Evolutionary conservation across 2,113 vertebrate species (phyloP).

Genomic region (Microcebus murinus): DNA sequence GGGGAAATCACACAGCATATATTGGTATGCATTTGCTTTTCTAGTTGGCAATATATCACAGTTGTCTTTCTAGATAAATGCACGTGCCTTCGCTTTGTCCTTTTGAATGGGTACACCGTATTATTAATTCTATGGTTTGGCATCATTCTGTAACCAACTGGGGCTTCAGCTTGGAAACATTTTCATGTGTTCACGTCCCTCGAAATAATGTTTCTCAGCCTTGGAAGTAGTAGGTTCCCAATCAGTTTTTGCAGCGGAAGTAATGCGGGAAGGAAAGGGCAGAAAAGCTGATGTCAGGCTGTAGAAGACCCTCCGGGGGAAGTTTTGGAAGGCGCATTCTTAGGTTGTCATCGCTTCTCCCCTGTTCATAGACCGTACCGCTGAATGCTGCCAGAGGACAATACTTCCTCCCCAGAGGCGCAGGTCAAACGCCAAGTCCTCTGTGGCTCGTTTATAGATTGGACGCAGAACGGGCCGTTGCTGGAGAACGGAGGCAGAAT

Average conservation of each 20-base stretch:
- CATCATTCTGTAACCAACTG: not conserved
- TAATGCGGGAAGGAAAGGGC: too few relatives aligned
- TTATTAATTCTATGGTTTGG: too few relatives aligned
- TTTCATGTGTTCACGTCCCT: not conserved
- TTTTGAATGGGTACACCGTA: too few relatives aligned
- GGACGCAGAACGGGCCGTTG: not conserved
- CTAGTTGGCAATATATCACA: accelerated
- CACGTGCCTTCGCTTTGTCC: too few relatives aligned
- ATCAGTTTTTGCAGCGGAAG: not conserved
- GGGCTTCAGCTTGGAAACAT: not conserved
- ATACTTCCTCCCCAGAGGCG: not conserved
- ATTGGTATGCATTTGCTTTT: too few relatives aligned
- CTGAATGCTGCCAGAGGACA: too few relatives aligned
- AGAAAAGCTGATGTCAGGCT: not conserved
- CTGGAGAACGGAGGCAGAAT: not conserved
- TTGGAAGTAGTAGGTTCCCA: accelerated
- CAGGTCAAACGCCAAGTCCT: not conserved
- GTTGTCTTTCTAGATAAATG: not conserved
- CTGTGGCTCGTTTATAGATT: not conserved
- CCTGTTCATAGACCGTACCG: too few relatives aligned
- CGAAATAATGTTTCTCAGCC: not conserved
- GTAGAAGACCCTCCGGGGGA: accelerated
- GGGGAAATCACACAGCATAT: not conserved
- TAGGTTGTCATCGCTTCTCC: not conserved
- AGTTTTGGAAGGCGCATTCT: not conserved